Conservation (phyloP, 92 coral and sea anemone species). For the Phenganax marumi region DNA sequence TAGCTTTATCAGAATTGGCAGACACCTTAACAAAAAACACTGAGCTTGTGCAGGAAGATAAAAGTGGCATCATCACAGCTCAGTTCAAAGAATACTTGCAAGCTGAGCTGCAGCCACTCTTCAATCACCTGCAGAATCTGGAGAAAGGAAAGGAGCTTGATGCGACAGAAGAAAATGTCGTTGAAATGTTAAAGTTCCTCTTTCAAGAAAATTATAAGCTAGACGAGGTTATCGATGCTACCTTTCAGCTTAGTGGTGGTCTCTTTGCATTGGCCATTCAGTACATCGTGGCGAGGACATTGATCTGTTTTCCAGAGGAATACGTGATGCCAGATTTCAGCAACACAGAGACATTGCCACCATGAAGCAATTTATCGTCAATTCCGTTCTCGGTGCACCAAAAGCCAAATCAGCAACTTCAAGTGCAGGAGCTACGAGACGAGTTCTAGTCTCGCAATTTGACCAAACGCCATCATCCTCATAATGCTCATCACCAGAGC, state of each 20-base stretch:
- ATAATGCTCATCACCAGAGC: too few species aligned
- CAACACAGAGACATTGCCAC: not conserved
- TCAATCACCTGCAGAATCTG: not conserved
- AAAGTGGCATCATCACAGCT: too few species aligned
- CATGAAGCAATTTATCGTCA: not conserved
- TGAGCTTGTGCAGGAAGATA: too few species aligned
- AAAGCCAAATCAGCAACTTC: too few species aligned
- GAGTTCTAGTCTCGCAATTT: too few species aligned
- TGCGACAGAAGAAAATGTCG: not conserved
- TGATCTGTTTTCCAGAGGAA: conserved; percentile 1
- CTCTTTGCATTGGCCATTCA: conserved; percentile 10
- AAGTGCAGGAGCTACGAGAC: too few species aligned
- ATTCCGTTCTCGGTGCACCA: not conserved
- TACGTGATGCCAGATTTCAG: conserved; percentile 19
- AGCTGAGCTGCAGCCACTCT: not conserved
- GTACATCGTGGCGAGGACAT: conserved; percentile 1
- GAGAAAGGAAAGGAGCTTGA: not conserved
- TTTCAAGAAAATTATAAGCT: conserved; percentile 19
- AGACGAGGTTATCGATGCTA: not conserved
- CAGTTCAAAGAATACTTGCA: not conserved
- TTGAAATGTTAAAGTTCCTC: conserved; percentile 9
- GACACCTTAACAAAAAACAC: too few species aligned
- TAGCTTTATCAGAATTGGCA: too few species aligned
- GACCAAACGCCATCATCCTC: too few species aligned
- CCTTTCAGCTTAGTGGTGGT: conserved; percentile 12